Base-by-base conservation (phyloP, 2,888 invertebrate species). In the Actias luna region DNA sequence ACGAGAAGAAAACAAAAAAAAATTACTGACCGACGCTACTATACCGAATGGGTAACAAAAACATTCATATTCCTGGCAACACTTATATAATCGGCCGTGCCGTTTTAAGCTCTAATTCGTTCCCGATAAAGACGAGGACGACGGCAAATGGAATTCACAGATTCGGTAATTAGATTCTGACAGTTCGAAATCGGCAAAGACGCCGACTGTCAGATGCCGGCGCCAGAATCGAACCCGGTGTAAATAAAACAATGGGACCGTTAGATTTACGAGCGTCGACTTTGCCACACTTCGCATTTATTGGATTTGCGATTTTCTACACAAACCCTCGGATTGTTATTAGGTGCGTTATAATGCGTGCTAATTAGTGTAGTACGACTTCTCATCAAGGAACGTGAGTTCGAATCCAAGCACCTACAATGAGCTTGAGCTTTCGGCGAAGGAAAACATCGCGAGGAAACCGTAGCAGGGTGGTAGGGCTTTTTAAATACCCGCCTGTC, bases 161-260 rank as follows among this genome's bases (percentile, higher is more conserved):
- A 71, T 78, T 82, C 83, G 80, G 84, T 91, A 91, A 92, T 92
- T 90, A 89, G 88, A 91, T 91, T 91, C 89, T 86, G 89, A 89
- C 90, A 89, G 88, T 82, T 88, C 81, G 86, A 83, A 83, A 83
- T 83, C 82, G 79, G 81, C 88, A 92, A 92, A 92, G 89, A 84
- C 73, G 80, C 89, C 91, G 91, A 85, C 87, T 89, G 90, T 90
- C 90, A 89, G 89, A 87, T 84, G 79, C 76, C 86, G 92, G 90
- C 91, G 90, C 90, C 90, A 85, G 76, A 73, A 79, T 77, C 80
- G 52, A 78, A 78, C 77, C 82, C 75, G 87, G 75, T 77, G 83
- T 85, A 87, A 89, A 89, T 85, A 88, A 89, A 88, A 83, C 82
- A 83, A 75, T 73, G 77, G 73, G 77, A 80, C 71, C 69, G 77